These are phyloP conservation scores for Tetrao urogallus DNA, from an alignment of 2,113 vertebrate species.

Conservation along the genomic window DNA sequence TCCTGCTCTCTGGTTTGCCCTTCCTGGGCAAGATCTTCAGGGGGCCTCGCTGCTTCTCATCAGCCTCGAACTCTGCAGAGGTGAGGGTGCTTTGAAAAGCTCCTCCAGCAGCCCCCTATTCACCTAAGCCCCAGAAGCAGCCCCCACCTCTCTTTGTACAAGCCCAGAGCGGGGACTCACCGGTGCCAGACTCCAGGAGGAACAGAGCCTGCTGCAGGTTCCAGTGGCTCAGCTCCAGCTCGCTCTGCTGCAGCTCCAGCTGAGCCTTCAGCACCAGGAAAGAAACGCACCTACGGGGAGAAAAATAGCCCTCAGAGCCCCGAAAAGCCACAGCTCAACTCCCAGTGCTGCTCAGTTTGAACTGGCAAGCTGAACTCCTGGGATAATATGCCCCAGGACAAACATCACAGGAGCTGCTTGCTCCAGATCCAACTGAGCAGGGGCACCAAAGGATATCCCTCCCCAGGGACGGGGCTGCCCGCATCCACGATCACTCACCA, in stretches of 20 bases:
- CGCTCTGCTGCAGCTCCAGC: slow-evolving; percentile 85
- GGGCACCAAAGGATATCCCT: background rate
- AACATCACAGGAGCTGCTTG: background rate
- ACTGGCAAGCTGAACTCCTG: background rate
- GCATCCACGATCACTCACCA: slow-evolving; percentile 74
- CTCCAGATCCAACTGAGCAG: background rate
- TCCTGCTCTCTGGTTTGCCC: slow-evolving; percentile 57
- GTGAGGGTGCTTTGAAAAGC: rapidly evolving
- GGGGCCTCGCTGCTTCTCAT: slow-evolving; percentile 22
- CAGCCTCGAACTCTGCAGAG: slow-evolving; percentile 55
- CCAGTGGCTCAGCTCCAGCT: slow-evolving; percentile 78
- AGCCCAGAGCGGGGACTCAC: slow-evolving; percentile 43
- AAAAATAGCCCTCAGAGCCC: background rate
- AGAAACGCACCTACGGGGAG: slow-evolving; percentile 80
- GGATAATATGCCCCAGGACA: background rate
- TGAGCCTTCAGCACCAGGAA: slow-evolving; percentile 89
- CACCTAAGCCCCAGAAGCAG: background rate
- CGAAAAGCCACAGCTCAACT: rapidly evolving
- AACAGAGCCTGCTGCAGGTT: slow-evolving; percentile 85
- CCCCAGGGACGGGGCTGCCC: background rate
- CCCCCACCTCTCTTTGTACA: no score
- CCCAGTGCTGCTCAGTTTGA: rapidly evolving
- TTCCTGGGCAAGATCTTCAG: slow-evolving; percentile 83
- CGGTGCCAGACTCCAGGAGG: slow-evolving; percentile 85
- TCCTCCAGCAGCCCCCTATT: background rate